Conservation (phyloP, 2,113 vertebrate species). For the Hyaena hyaena region DNA sequence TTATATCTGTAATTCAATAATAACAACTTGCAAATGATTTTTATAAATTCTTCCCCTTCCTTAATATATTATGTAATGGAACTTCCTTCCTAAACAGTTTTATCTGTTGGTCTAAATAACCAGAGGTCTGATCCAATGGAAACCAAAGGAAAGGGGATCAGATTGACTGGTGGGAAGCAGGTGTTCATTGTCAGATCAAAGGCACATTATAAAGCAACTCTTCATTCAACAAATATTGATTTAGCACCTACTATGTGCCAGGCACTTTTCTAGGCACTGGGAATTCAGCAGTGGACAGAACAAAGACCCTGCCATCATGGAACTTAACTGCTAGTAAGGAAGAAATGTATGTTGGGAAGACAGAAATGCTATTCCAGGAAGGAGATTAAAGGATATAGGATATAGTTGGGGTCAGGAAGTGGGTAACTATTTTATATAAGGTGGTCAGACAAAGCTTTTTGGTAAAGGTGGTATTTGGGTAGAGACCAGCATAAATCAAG, state of each 20-base stretch:
- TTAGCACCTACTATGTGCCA: background rate
- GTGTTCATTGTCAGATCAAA: background rate
- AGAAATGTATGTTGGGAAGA: background rate
- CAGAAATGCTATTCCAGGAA: background rate
- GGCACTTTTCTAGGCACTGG: background rate
- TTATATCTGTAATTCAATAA: background rate
- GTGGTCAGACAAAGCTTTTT: background rate
- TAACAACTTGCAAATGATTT: background rate
- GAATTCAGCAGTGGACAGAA: background rate
- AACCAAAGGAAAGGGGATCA: background rate
- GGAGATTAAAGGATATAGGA: background rate
- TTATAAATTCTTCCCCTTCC: background rate
- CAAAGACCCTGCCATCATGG: background rate
- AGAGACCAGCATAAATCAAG: background rate
- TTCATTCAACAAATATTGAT: background rate
- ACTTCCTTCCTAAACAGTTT: background rate
- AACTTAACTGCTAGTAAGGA: background rate
- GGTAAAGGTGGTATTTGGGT: background rate
- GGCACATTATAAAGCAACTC: background rate
- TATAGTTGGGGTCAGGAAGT: accelerated
- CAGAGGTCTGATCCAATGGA: background rate
- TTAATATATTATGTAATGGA: background rate
- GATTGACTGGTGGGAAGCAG: background rate
- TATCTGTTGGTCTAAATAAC: background rate
- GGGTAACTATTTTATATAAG: background rate